These are phyloP conservation scores for Numenius arquata DNA, from an alignment of 2,113 vertebrate species.

Conservation along the genomic window DNA sequence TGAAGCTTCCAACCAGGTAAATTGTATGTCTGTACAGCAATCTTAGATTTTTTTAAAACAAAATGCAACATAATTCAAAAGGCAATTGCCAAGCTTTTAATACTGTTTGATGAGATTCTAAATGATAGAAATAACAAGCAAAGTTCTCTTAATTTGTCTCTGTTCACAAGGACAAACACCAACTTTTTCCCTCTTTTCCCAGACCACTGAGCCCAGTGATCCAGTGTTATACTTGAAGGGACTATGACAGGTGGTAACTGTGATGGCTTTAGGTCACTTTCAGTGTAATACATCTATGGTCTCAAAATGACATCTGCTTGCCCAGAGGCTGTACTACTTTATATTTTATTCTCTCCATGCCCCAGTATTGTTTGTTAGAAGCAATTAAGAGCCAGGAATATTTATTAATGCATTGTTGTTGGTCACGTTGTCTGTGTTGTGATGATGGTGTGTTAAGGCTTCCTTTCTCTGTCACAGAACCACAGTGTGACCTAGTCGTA, in stretches of 20 bases:
- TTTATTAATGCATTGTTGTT: background rate
- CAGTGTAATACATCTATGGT: background rate
- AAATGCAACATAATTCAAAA: background rate
- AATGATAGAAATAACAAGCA: background rate
- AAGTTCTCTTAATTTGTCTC: background rate
- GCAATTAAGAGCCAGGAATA: background rate
- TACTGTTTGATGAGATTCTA: background rate
- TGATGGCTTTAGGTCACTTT: background rate
- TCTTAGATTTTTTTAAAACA: background rate
- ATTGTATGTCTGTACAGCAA: background rate
- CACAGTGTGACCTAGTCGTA: background rate
- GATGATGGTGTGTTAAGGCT: background rate
- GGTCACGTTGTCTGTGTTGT: background rate
- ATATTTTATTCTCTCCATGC: background rate
- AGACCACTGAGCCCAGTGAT: background rate
- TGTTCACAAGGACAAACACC: background rate
- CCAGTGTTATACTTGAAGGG: background rate
- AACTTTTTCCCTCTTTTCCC: background rate
- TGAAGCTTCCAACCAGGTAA: background rate
- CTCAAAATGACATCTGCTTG: slow-evolving; percentile 20
- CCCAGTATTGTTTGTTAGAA: background rate
- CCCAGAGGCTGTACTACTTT: background rate
- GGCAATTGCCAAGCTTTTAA: background rate
- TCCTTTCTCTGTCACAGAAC: background rate
- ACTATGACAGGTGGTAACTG: slow-evolving; percentile 11